phyloP scores from a whole-genome alignment of 2,113 vertebrate genomes.

The Lampris incognitus region DNA sequence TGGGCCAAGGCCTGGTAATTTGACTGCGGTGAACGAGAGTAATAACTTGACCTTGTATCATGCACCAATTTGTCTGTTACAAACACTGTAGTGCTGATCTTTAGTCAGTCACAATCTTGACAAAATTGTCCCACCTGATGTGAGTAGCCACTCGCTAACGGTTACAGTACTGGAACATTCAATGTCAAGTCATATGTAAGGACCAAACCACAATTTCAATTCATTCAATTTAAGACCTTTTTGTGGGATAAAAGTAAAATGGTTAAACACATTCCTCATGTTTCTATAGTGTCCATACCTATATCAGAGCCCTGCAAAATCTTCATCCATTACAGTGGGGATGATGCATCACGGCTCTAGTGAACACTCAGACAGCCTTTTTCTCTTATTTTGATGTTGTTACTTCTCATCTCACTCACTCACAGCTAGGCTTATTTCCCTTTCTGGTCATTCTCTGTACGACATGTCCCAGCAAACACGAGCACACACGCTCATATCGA shows the following conservation, averaged over 20 bases:
- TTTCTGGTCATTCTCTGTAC: background rate
- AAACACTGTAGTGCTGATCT: slow-evolving; percentile 7
- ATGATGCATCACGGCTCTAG: slow-evolving; percentile 1
- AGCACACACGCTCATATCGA: background rate
- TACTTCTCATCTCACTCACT: background rate
- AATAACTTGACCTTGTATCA: background rate
- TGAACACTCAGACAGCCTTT: too few species aligned
- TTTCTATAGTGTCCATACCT: background rate
- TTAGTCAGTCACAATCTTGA: too few species aligned
- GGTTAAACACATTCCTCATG: too few species aligned
- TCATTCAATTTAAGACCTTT: too few species aligned
- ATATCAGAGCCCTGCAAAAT: background rate
- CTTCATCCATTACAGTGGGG: background rate
- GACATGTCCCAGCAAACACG: background rate
- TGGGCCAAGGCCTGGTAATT: slow-evolving; percentile 29
- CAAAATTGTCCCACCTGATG: too few species aligned
- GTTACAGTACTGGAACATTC: too few species aligned
- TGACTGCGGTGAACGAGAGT: slow-evolving; percentile 54
- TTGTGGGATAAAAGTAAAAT: too few species aligned
- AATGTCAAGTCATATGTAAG: too few species aligned
- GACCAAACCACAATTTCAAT: too few species aligned
- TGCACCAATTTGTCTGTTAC: slow-evolving; percentile 20
- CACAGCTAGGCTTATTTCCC: background rate
- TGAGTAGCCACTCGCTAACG: too few species aligned
- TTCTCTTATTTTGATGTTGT: too few species aligned